These are phyloP conservation scores for Fragariocoptes setiger DNA, from an alignment of 1,140 invertebrate genomes.

Conservation along the genomic window DNA sequence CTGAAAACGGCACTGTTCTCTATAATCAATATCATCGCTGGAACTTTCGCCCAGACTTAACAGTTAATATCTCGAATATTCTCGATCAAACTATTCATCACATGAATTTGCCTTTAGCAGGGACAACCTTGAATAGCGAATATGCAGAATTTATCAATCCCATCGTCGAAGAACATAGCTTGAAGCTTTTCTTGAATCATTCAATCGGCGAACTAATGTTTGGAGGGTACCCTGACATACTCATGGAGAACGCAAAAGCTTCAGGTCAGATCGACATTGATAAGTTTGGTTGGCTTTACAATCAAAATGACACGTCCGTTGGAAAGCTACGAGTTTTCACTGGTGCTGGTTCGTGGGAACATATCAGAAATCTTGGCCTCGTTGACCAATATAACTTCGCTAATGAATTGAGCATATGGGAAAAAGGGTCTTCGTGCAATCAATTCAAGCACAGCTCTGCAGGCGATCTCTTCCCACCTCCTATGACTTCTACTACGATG, in stretches of 20 bases:
- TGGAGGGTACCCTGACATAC: slow-evolving; percentile 12
- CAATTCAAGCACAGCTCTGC: neutral
- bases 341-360: slow-evolving; percentile 11
- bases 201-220: slow-evolving; percentile 11
- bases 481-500: neutral
- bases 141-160: neutral
- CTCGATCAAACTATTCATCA: slow-evolving; percentile 17
- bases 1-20: slow-evolving; percentile 15
- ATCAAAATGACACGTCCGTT: slow-evolving; percentile 12
- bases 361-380: slow-evolving; percentile 13
- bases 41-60: slow-evolving; percentile 11
- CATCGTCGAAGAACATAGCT: neutral
- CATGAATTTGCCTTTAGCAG: slow-evolving; percentile 17
- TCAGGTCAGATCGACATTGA: slow-evolving; percentile 4
- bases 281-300: slow-evolving; percentile 13
- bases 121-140: slow-evolving; percentile 7
- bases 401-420: slow-evolving; percentile 1
- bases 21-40: slow-evolving; percentile 15
- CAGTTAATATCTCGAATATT: slow-evolving; percentile 10
- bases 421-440: slow-evolving; percentile 1
- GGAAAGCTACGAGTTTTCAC: slow-evolving; percentile 15
- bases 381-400: slow-evolving; percentile 18
- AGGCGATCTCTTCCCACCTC: slow-evolving; percentile 7
- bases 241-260: slow-evolving; percentile 8
- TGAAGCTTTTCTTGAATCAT: slow-evolving; percentile 8